These are phyloP conservation scores for Alosa alosa DNA, from an alignment of 2,113 vertebrate genomes.

Conservation along the genomic window DNA sequence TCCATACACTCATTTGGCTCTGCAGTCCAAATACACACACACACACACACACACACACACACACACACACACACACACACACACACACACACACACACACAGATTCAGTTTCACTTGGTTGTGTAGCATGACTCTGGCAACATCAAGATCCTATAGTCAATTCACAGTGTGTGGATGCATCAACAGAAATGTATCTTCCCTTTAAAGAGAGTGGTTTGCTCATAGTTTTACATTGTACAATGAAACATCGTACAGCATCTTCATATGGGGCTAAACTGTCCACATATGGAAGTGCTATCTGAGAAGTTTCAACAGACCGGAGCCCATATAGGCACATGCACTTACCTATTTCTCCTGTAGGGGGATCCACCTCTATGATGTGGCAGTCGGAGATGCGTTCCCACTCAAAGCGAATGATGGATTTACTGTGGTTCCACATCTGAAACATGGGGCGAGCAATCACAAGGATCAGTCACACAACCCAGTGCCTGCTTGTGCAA, in stretches of 20 bases:
- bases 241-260: neutral
- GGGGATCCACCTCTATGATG: slow-evolving; percentile 82
- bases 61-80: neutral
- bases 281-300: no score
- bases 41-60: neutral
- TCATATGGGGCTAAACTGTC: neutral
- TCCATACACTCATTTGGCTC: slow-evolving; percentile 72
- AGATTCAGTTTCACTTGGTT: neutral
- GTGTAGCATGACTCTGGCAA: no score
- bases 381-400: slow-evolving; percentile 66
- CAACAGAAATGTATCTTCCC: no score
- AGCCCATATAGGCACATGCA: neutral
- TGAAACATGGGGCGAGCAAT: slow-evolving; percentile 49
- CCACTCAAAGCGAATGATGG: slow-evolving; percentile 80
- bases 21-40: slow-evolving; percentile 51
- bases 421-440: slow-evolving; percentile 95
- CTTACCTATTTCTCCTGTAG: slow-evolving; percentile 76
- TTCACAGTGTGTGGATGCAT: no score
- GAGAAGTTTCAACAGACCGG: no score
- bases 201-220: no score
- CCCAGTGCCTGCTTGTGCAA: neutral
- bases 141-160: no score
- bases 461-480: slow-evolving; percentile 10
- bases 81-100: neutral
- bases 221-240: neutral